Evolutionary conservation across 2,113 vertebrate genomes (phyloP), one percentile per base, ranked within the genome.

Genomic region (Lonchura striata): DNA sequence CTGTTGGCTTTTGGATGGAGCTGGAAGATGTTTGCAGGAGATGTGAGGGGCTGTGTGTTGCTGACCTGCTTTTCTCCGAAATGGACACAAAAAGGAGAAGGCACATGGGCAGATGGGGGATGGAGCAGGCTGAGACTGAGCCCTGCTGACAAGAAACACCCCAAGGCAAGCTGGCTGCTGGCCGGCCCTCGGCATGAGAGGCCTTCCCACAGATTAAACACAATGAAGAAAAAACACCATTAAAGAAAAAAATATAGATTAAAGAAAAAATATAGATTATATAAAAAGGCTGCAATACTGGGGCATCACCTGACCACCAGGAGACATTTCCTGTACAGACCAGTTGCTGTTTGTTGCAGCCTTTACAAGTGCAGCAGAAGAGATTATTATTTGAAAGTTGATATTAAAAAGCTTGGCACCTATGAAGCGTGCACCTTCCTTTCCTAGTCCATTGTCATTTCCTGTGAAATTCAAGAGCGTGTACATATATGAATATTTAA

Each of bases 81-180:
- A 39, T 0, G 3, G 53, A 12, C 35, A 37, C 28, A 20, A 42
- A 64, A 41, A 13, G 27, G 69, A 66, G 74, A 79, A 84, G 70
- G 70, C 27, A 82, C 76, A 60, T 3, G 57, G 75, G 3, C 61
- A 76, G 84, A 69, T 85, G 92, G 72, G 81, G 70, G 70, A 42
- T 76, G 90, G 69, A 76, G 44, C 37, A n/a, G 63, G 44, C 49
- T 90, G 94, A 93, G 82, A 17, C 2, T 60, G 78, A 91, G 70
- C 74, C 41, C 18, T 93, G 21, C 85, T 90, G 92, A 87, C 82
- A 82, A 68, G 88, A 85, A 96, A 90, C 53, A 92, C 47, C 85
- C 84, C 84, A 82, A 85, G 94, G 87, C 65, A 20, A 75, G 35
- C 65, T 70, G 70, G 63, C 91, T 92, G 91, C 44, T 0, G 0